Conservation (phyloP, 2,113 vertebrate genomes). For the Cinclus cinclus region DNA sequence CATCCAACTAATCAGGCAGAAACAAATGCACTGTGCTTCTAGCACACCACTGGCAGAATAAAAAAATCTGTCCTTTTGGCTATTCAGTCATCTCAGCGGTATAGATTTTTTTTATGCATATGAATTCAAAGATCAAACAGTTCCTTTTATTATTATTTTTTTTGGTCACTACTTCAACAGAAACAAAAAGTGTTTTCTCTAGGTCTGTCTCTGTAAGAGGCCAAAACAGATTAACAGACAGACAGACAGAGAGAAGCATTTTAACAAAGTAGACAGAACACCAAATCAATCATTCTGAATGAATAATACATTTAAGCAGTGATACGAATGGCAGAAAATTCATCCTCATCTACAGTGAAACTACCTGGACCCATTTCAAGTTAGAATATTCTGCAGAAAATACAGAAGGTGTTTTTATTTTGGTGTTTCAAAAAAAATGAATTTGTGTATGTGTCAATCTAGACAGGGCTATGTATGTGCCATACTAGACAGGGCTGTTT, state of each 20-base stretch:
- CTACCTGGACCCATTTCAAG: neutral
- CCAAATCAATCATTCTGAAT: slow-evolving; percentile 14
- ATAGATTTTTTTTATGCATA: neutral
- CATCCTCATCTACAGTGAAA: neutral
- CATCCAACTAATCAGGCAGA: slow-evolving; percentile 23
- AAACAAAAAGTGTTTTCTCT: neutral
- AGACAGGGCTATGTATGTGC: no score
- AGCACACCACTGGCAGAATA: slow-evolving; percentile 34
- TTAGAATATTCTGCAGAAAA: neutral
- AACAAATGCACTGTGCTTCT: neutral
- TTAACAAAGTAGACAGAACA: slow-evolving; percentile 30
- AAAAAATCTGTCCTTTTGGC: neutral
- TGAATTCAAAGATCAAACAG: slow-evolving; percentile 17
- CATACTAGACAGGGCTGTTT: neutral
- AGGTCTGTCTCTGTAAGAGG: neutral
- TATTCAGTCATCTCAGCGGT: neutral
- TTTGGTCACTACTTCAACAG: neutral
- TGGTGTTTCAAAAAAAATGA: slow-evolving; percentile 7
- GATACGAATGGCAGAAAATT: neutral
- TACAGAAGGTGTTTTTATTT: slow-evolving; percentile 16
- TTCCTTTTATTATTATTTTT: neutral
- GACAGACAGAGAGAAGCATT: neutral
- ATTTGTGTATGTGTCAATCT: neutral
- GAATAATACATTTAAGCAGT: slow-evolving; percentile 43
- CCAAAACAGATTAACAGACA: slow-evolving; percentile 8